A percentile compares a stretch with the other conserved stretches of the same genome.
These are phyloP conservation scores for Clepsis dumicolana DNA, from an alignment of 2,888 invertebrate species.

Conservation along the genomic window DNA sequence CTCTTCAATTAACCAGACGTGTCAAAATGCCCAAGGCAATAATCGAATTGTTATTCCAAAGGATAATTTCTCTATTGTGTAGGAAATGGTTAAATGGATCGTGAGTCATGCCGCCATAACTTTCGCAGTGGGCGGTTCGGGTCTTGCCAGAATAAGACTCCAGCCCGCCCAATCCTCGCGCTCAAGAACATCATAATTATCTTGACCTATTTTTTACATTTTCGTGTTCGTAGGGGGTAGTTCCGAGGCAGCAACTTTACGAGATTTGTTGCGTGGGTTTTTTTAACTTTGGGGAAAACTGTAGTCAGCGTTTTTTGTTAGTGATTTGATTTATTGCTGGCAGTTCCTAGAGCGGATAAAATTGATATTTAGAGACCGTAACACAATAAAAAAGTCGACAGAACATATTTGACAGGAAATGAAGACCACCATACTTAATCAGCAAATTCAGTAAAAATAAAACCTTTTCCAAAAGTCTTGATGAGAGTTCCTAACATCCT, in stretches of 20 bases:
- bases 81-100: conserved; percentile 65
- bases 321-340: conserved; percentile 33
- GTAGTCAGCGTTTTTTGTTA: conserved; percentile 30
- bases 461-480: not conserved
- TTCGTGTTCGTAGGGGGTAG: conserved; percentile 40
- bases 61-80: conserved; percentile 40
- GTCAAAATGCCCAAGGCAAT: conserved; percentile 27
- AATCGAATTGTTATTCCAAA: conserved; percentile 36
- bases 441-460: not conserved
- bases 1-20: conserved; percentile 24
- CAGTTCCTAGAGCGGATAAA: conserved; percentile 1
- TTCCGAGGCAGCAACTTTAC: conserved; percentile 33
- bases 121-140: conserved; percentile 60
- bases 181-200: conserved; percentile 58
- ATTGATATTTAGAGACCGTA: conserved; percentile 14
- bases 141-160: conserved; percentile 42
- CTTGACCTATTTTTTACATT: conserved; percentile 57
- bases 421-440: not conserved
- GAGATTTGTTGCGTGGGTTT: conserved; percentile 37
- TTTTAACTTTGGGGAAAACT: conserved; percentile 35
- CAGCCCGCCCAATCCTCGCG: conserved; percentile 48
- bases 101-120: conserved; percentile 59
- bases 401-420: not conserved
- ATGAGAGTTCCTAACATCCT: not conserved
- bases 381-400: not conserved